Evolutionary conservation across 2,113 vertebrate genomes (phyloP), one percentile per base, ranked within the genome.

Genomic region (Neodon shergylaensis): DNA sequence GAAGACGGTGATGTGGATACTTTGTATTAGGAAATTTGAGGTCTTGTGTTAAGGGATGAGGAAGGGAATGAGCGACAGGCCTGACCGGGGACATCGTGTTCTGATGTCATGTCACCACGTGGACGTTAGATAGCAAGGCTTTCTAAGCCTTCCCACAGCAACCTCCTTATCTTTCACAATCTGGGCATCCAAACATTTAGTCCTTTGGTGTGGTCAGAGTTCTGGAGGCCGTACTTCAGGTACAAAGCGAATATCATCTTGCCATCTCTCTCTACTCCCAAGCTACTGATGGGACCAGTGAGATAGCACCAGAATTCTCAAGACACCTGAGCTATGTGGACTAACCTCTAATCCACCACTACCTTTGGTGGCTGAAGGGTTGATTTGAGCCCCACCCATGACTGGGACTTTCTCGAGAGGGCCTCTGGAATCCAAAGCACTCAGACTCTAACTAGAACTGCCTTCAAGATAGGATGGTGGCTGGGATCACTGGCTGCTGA

Each of bases 341-440:
- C n/a, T 92, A 33, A 76, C 82, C 82, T 96, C 63, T 93, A 93
- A 94, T 47, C 61, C 47, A 39, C 61, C 47, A 42, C 66, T 78
- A 44, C 7, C 26, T 17, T 31, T 26, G 17, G 24, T 70, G 63
- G 17, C 54, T 72, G 77, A 83, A 26, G n/a, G 61, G 10, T 82
- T 78, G 77, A 54, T 28, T 17, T 1, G 54, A 92, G 44, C 63
- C 52, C 49, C 5, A 36, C 65, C 28, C 24, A 54, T n/a, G 39
- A 42, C 90, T n/a, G 12, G 36, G 39, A 70, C 91, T 95, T 95
- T 94, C 77, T 94, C 73, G 39, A 26, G 10, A 44, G 72, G 36
- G 65, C 61, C 81, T 1, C 42, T 94, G 87, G 93, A 85, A 96
- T 89, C 68, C 78, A 89, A 78, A 89, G 91, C 42, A 66, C 11